Conservation (phyloP, 2,797 vertebrate genomes). For the Microctenopoma lineatum region DNA sequence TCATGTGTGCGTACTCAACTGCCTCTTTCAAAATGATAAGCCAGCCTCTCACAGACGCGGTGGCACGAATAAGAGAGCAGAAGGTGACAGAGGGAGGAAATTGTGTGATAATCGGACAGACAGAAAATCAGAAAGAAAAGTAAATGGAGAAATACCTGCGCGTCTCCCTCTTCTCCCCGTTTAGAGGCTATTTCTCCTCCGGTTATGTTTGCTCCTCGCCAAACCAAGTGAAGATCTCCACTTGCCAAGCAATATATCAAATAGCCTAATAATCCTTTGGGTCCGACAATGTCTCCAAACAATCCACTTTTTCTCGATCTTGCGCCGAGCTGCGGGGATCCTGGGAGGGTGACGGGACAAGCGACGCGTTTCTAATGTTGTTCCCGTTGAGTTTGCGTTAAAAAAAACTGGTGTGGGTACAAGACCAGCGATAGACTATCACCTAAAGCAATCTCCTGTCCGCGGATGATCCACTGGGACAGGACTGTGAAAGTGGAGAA, state of each 20-base stretch:
- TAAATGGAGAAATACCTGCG: slow-evolving; percentile 67
- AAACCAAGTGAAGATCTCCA: slow-evolving; percentile 53
- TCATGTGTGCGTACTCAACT: slow-evolving; percentile 17
- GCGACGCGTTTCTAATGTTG: slow-evolving; percentile 51
- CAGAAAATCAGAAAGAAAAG: slow-evolving; percentile 34
- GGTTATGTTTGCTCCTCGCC: slow-evolving; percentile 30
- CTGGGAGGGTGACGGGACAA: slow-evolving; percentile 25
- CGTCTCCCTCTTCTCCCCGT: slow-evolving; percentile 47
- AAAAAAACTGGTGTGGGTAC: slow-evolving; percentile 12
- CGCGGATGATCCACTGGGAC: slow-evolving; percentile 46
- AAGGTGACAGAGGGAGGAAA: neutral
- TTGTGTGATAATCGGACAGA: slow-evolving; percentile 20
- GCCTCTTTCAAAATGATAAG: slow-evolving; percentile 42
- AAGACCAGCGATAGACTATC: slow-evolving; percentile 24
- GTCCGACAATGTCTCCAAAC: slow-evolving; percentile 20
- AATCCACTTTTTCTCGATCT: slow-evolving; percentile 64
- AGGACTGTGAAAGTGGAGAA: slow-evolving; percentile 21
- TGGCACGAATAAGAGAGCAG: neutral
- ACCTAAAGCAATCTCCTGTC: slow-evolving; percentile 48
- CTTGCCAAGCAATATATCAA: slow-evolving; percentile 33
- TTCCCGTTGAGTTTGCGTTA: slow-evolving; percentile 57
- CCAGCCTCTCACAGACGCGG: slow-evolving; percentile 13
- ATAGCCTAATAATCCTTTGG: slow-evolving; percentile 58
- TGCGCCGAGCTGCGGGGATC: slow-evolving; percentile 30
- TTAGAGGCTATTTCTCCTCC: slow-evolving; percentile 30